Conservation (phyloP, 2,888 invertebrate genomes). For the Cheilosia variabilis region DNA sequence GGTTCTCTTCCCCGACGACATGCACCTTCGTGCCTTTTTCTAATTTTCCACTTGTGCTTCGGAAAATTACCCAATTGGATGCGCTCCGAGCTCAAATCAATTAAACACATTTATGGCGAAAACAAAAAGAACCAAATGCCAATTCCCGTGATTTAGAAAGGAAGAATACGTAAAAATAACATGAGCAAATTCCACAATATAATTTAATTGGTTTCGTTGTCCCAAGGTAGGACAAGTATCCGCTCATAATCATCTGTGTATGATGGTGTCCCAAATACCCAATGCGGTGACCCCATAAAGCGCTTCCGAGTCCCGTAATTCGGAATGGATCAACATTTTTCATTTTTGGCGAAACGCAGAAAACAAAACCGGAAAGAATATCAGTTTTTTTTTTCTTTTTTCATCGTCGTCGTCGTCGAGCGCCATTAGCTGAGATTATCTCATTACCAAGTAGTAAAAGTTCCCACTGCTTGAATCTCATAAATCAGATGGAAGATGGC, state of each 20-base stretch:
- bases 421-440: conserved; percentile 55
- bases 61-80: conserved; percentile 44
- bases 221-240: conserved; percentile 10
- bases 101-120: not conserved
- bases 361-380: conserved; percentile 29
- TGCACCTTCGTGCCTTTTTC: not conserved
- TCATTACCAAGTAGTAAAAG: conserved; percentile 61
- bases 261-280: not conserved
- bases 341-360: conserved; percentile 24
- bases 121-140: not conserved
- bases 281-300: not conserved
- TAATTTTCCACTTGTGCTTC: conserved; percentile 20
- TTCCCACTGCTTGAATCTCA: conserved; percentile 51
- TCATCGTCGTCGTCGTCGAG: conserved; percentile 18
- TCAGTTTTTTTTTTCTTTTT: not conserved
- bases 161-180: not conserved
- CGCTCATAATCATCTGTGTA: conserved; percentile 14
- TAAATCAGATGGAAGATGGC: conserved; percentile 44
- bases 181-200: not conserved
- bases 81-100: conserved; percentile 40
- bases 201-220: conserved; percentile 30
- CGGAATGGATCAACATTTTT: conserved; percentile 18
- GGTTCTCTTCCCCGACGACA: no score
- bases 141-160: conserved; percentile 18
- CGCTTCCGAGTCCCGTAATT: conserved; percentile 40